These are phyloP conservation scores for Champsocephalus gunnari DNA, from an alignment of 2,797 vertebrate species.

Conservation along the genomic window DNA sequence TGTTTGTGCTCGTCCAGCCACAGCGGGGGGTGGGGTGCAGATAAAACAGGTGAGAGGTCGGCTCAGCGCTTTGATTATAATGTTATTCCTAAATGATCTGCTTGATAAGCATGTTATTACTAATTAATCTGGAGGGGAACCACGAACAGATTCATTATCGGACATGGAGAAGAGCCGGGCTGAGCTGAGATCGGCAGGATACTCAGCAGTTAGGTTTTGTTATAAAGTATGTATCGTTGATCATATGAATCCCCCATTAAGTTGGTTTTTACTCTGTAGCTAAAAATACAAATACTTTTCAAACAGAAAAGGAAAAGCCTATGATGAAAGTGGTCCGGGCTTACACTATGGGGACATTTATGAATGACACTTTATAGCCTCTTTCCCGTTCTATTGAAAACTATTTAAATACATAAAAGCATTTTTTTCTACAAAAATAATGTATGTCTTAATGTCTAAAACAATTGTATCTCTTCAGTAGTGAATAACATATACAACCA, in stretches of 20 bases:
- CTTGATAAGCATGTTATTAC: slow-evolving; percentile 73
- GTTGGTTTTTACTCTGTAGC: neutral
- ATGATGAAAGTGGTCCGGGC: neutral
- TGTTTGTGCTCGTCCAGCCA: slow-evolving; percentile 66
- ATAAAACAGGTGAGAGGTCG: slow-evolving; percentile 69
- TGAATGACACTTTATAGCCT: neutral
- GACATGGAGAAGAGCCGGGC: neutral
- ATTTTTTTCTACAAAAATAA: neutral
- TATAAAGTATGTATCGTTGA: neutral
- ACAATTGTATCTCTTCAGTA: neutral
- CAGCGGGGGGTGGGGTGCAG: slow-evolving; percentile 52
- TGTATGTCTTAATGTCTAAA: neutral
- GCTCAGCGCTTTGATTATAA: slow-evolving; percentile 66
- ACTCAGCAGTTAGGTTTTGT: neutral
- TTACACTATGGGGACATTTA: neutral
- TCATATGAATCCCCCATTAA: neutral
- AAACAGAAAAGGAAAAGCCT: neutral
- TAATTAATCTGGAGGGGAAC: slow-evolving; percentile 65
- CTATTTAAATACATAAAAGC: neutral
- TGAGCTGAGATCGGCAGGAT: neutral
- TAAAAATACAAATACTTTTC: no score
- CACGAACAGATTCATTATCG: slow-evolving; percentile 33
- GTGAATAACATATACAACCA: neutral
- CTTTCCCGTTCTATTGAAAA: neutral
- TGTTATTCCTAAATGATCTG: slow-evolving; percentile 75